phyloP scores from a whole-genome alignment of 2,888 invertebrate genomes.

The Apeira syringaria region DNA sequence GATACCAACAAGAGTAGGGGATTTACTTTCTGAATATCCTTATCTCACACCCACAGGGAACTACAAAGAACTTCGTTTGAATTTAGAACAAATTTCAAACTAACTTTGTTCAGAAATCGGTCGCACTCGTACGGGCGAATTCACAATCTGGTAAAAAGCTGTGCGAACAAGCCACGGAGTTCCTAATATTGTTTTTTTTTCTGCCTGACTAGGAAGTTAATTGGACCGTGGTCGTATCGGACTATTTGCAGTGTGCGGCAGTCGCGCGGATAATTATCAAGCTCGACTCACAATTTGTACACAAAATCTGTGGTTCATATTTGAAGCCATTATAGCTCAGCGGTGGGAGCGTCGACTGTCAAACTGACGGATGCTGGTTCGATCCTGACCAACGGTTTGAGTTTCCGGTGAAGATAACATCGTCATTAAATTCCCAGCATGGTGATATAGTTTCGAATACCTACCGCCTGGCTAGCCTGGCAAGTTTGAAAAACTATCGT shows the following conservation, averaged over 20 bases:
- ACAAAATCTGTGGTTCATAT: too few species aligned
- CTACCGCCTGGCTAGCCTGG: too few species aligned
- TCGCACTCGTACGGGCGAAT: constrained; percentile 43
- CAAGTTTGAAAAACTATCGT: too few species aligned
- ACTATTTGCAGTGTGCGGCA: constrained; percentile 51
- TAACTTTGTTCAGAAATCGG: constrained; percentile 51
- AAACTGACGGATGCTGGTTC: too few species aligned
- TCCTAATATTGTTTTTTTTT: constrained; percentile 42
- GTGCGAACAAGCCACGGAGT: constrained; percentile 33
- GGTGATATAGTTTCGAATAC: too few species aligned
- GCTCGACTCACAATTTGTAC: constrained; percentile 43
- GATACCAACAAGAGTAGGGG: constrained; percentile 40
- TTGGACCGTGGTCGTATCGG: constrained; percentile 49
- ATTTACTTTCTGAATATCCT: constrained; percentile 45
- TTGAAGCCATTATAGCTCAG: too few species aligned
- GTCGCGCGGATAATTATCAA: constrained; percentile 49
- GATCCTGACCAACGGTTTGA: too few species aligned
- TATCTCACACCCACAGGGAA: constrained; percentile 48
- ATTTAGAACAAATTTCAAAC: constrained; percentile 55
- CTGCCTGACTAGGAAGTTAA: constrained; percentile 43
- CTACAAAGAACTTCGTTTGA: constrained; percentile 48
- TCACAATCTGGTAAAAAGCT: constrained; percentile 45
- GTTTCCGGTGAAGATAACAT: too few species aligned
- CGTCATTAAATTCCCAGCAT: too few species aligned
- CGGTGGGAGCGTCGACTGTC: too few species aligned